Percentiles rank a stretch among this genome's conserved stretches.
phyloP scores from a whole-genome alignment of 2,888 invertebrate genomes.

The Dastarcus helophoroides region DNA sequence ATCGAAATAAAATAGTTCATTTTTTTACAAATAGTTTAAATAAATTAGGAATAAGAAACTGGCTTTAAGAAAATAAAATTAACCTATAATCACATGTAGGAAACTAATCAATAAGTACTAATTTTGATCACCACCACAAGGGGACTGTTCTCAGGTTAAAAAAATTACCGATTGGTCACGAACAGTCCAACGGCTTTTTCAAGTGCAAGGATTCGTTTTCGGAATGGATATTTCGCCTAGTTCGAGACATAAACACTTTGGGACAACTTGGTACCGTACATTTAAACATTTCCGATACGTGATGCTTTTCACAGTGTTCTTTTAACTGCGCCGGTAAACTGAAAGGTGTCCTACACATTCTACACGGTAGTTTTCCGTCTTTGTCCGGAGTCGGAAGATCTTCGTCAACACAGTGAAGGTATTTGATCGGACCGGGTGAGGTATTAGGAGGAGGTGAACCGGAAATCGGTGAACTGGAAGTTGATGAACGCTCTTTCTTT shows the following conservation, averaged over 20 bases:
- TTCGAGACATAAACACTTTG: conserved; percentile 66
- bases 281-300: conserved; percentile 56
- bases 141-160: conserved; percentile 33
- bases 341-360: conserved; percentile 55
- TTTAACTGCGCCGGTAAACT: conserved; percentile 51
- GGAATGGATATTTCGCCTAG: conserved; percentile 65
- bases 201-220: conserved; percentile 50
- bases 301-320: conserved; percentile 61
- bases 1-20: conserved; percentile 16
- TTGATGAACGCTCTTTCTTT: conserved; percentile 38
- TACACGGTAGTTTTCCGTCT: conserved; percentile 57
- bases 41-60: conserved; percentile 30
- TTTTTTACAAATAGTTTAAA: conserved; percentile 20
- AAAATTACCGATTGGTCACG: conserved; percentile 34
- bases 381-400: conserved; percentile 54
- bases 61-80: conserved; percentile 31
- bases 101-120: conserved; percentile 25
- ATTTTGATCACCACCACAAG: conserved; percentile 34
- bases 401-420: conserved; percentile 54
- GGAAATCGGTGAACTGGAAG: conserved; percentile 43
- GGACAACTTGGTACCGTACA: conserved; percentile 69
- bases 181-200: conserved; percentile 27
- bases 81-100: conserved; percentile 35
- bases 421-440: conserved; percentile 23
- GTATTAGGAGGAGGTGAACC: conserved; percentile 40